Evolutionary conservation across 92 coral and sea anemone species (phyloP).

Genomic region (Umimayanthus chanpuru): DNA sequence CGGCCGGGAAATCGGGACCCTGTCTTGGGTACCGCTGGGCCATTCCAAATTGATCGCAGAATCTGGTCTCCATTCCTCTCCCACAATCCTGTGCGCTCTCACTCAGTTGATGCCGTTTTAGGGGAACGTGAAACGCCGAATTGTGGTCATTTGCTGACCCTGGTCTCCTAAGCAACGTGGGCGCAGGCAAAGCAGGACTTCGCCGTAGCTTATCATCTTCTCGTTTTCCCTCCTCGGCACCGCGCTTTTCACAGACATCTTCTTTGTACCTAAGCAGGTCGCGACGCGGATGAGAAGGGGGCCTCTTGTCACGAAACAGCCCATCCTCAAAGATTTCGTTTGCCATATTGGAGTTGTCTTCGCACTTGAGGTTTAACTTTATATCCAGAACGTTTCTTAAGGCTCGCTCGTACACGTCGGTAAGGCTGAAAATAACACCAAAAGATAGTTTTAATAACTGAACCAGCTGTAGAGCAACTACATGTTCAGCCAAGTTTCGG

Average conservation of each 20-base stretch:
- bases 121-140: constrained; percentile 43
- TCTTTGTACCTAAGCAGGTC: neutral
- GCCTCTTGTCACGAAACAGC: constrained; percentile 9
- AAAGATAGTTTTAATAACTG: no score
- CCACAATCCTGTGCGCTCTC: constrained; percentile 20
- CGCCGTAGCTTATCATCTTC: neutral
- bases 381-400: constrained; percentile 29
- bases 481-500: no score
- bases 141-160: constrained; percentile 34
- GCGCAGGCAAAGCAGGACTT: constrained; percentile 22
- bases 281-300: constrained; percentile 1
- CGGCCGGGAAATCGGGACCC: constrained; percentile 8
- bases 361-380: constrained; percentile 40
- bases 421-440: constrained; percentile 9
- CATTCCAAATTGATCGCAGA: constrained; percentile 31
- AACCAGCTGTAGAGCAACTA: no score
- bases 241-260: constrained; percentile 10
- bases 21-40: constrained; percentile 10
- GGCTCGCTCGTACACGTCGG: constrained; percentile 45
- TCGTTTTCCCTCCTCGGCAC: neutral
- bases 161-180: constrained; percentile 35
- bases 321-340: constrained; percentile 39
- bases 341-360: constrained; percentile 32
- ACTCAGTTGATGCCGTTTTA: constrained; percentile 21
- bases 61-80: constrained; percentile 14